phyloP scores from a whole-genome alignment of 2,113 vertebrate genomes.

The Prunella fulvescens region DNA sequence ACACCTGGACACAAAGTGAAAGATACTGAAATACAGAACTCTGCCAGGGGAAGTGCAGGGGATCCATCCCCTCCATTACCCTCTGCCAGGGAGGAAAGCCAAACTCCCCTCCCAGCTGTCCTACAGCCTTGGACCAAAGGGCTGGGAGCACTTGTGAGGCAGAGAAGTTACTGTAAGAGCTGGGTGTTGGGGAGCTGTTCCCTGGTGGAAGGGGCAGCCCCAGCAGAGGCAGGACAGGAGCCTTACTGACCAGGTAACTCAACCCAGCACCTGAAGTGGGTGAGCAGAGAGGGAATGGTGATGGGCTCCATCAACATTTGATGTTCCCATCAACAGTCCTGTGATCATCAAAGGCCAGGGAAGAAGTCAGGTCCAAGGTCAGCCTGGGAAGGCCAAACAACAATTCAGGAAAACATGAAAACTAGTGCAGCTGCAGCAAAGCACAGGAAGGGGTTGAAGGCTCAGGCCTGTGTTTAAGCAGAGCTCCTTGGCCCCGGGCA shows the following conservation, averaged over 20 bases:
- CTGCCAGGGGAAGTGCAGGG: not conserved
- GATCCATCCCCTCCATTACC: not conserved
- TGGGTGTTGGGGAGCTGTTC: not conserved
- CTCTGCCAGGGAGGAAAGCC: not conserved
- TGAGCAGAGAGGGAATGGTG: not conserved
- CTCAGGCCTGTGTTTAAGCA: not conserved
- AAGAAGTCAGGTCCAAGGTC: not conserved
- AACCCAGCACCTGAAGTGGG: not conserved
- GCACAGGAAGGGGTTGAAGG: not conserved
- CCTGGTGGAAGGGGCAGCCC: not conserved
- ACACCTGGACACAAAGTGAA: not conserved
- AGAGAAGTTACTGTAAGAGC: not conserved
- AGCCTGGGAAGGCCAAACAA: not conserved
- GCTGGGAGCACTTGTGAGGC: not conserved
- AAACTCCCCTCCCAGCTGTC: not conserved
- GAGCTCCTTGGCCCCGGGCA: not conserved
- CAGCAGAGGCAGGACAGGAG: not conserved
- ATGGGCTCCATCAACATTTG: not conserved
- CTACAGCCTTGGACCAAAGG: not conserved
- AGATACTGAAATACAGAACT: not conserved
- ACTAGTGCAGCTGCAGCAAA: not conserved
- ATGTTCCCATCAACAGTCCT: not conserved
- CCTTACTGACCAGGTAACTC: not conserved
- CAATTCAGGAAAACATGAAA: not conserved
- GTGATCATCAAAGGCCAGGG: rapidly evolving